Conservation (phyloP, 2,113 vertebrate species). For the Amblyornis subalaris region DNA sequence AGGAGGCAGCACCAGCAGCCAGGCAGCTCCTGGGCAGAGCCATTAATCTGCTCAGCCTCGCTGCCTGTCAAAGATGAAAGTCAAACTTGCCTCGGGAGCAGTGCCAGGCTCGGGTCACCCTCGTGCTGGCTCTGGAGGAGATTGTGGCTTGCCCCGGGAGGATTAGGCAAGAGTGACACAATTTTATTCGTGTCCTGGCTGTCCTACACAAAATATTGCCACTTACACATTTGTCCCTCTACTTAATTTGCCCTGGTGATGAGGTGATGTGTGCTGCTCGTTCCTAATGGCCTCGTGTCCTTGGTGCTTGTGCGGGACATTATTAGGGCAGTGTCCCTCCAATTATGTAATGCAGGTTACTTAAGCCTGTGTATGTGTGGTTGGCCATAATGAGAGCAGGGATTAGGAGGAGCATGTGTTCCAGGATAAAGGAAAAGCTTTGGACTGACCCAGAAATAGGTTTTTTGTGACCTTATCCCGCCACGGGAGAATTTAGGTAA, state of each 20-base stretch:
- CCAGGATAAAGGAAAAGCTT: background rate
- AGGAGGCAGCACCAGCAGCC: background rate
- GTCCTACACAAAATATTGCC: background rate
- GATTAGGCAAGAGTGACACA: background rate
- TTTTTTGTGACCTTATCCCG: slow-evolving; percentile 9
- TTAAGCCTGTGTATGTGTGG: background rate
- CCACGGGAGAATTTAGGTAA: background rate
- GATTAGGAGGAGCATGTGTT: slow-evolving; percentile 35
- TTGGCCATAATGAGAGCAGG: slow-evolving; percentile 12
- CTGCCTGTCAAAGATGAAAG: background rate
- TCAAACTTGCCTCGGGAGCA: background rate
- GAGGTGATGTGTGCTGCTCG: background rate
- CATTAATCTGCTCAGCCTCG: background rate
- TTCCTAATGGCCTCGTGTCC: background rate
- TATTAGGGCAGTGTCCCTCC: background rate
- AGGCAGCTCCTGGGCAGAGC: background rate
- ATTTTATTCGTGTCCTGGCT: background rate
- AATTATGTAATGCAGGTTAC: slow-evolving; percentile 46
- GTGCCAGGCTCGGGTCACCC: background rate
- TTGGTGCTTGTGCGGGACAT: background rate
- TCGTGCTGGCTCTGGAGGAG: background rate
- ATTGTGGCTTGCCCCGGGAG: background rate
- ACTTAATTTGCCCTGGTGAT: background rate
- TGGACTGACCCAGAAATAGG: background rate
- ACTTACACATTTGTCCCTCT: background rate